These are phyloP conservation scores for Loris lydekkerianus DNA, from an alignment of 2,797 vertebrate genomes.

Conservation along the genomic window DNA sequence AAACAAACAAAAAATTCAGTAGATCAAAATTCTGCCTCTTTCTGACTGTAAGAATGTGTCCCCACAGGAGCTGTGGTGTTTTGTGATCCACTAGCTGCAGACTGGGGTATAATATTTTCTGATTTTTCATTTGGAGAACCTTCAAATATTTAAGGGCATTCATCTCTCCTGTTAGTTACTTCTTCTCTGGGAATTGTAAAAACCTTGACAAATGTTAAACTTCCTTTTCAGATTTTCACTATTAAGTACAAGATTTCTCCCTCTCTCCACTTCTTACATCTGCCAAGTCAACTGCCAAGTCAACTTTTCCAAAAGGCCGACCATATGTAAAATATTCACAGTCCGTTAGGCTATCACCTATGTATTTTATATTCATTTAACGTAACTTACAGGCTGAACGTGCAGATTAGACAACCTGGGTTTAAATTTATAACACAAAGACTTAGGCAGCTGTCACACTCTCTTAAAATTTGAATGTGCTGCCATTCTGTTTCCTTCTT, in stretches of 20 bases:
- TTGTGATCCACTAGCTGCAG: neutral
- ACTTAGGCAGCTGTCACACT: neutral
- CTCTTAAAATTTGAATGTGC: neutral
- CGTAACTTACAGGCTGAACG: neutral
- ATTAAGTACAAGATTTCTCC: neutral
- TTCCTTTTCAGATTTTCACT: constrained; percentile 51
- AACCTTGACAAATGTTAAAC: constrained; percentile 14
- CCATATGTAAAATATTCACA: constrained; percentile 15
- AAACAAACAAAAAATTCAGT: neutral
- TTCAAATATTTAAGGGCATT: constrained; percentile 57
- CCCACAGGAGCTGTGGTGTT: neutral
- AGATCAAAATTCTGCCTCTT: constrained; percentile 45
- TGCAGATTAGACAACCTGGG: neutral
- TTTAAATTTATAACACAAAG: neutral
- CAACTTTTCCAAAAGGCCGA: constrained; percentile 23
- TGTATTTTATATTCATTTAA: neutral
- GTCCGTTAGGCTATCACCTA: neutral
- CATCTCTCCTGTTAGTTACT: neutral
- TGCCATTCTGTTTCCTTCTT: neutral
- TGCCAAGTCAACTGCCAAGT: neutral
- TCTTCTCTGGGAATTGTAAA: constrained; percentile 55
- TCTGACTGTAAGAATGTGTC: constrained; percentile 25
- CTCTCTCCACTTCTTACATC: neutral
- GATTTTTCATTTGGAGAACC: constrained; percentile 40
- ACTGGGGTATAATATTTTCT: neutral